Base-by-base conservation (phyloP, 2,888 invertebrate species). In the Eristalis tenax region DNA sequence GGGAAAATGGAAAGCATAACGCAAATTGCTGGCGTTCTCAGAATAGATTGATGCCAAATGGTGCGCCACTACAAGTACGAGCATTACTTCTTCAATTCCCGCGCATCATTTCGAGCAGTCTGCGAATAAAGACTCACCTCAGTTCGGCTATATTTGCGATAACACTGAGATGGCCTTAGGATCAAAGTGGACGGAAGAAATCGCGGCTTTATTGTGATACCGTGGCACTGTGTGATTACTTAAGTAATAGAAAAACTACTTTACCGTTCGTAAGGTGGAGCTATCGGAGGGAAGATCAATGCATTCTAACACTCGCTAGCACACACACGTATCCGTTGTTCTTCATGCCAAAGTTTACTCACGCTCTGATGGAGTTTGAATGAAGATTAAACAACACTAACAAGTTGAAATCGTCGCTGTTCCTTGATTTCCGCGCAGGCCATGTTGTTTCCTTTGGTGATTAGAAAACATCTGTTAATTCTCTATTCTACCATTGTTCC, bases 11-110 rank as follows among this genome's bases (percentile, higher is more conserved):
- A 77, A 68, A 74, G 23, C 61, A 63, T 61, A 71, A 71, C 71
- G 71, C 71, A 81, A 74, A 69, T 74, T 35, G 74, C 50, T 69
- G 74, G 50, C 74, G 23, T 40, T 75, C 38, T 57, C 23, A 69
- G 57, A 81, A 81, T 75, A 75, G 68, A 80, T 28, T 8, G 63
- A 80, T 74, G 80, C 50, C 64, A 74, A 74, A 63, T 74, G 71
- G 35, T 38, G n/a, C 13, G 22, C 35, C 22, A 59, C 57, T 15
- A 57, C 6, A n/a, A 18, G 68, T 28, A 68, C 66, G 23, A n/a
- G 43, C 66, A 66, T 56, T 32, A 32, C 4, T 69, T 15, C n/a
- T 35, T 13, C 22, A 23, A 57, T 69, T 57, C 56, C 6, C 50
- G 15, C 18, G 11, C n/a, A 18, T n/a, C 50, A 50, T 0, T 50